Conservation (phyloP, 2,797 vertebrate genomes). For the Kryptolebias ocellatus region DNA sequence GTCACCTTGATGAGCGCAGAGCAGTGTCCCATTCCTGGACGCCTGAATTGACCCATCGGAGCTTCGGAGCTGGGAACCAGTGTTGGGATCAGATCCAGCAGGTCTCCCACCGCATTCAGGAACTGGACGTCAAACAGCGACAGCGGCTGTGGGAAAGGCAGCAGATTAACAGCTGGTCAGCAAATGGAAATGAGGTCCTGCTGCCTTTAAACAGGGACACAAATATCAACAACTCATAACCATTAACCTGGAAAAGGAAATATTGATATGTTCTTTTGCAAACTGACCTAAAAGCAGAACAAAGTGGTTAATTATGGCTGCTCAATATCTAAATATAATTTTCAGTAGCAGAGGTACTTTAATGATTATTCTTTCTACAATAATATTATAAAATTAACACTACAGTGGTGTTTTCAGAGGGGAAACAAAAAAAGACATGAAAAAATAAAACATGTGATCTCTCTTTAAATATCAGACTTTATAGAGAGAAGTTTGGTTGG, state of each 20-base stretch:
- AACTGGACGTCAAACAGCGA: conserved; percentile 86
- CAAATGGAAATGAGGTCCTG: not conserved
- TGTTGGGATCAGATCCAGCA: conserved; percentile 90
- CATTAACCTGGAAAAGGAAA: not conserved
- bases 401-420: not conserved
- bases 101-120: conserved; percentile 88
- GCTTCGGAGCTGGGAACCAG: conserved; percentile 63
- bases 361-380: not conserved
- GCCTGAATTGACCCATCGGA: conserved; percentile 49
- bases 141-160: conserved; percentile 80
- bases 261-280: not conserved
- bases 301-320: not conserved
- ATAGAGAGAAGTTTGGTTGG: not conserved
- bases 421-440: not conserved
- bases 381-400: not conserved
- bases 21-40: conserved; percentile 92
- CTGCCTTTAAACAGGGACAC: not conserved
- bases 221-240: not conserved
- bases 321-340: not conserved
- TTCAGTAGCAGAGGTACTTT: not conserved
- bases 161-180: conserved; percentile 41
- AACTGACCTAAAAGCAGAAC: not conserved
- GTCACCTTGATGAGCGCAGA: conserved; percentile 95
- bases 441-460: not conserved
- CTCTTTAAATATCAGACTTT: conserved; percentile 2